These are phyloP conservation scores for Etia nguti DNA, from an alignment of 2,113 vertebrate species.

Conservation along the genomic window DNA sequence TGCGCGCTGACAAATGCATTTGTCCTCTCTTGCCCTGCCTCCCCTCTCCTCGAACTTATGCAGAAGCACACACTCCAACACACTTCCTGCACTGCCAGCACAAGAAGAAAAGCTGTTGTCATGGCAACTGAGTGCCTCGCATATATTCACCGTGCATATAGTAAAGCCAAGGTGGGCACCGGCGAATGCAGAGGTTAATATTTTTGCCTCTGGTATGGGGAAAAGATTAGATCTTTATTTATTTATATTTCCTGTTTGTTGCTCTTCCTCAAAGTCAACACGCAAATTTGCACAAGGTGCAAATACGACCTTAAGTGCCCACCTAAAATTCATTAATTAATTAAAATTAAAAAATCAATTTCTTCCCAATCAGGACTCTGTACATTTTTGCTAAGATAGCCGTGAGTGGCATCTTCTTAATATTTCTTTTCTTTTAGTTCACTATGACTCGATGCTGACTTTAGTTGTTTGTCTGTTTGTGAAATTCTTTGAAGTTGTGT, in stretches of 20 bases:
- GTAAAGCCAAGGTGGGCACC: neutral
- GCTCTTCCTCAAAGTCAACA: neutral
- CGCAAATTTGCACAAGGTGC: neutral
- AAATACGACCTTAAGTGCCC: neutral
- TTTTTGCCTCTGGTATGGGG: neutral
- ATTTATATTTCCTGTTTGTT: neutral
- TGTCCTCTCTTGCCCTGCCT: neutral
- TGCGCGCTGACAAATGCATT: neutral
- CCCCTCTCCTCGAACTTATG: neutral
- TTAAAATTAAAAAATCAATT: neutral
- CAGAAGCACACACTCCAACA: neutral
- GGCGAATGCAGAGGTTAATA: neutral
- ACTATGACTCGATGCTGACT: neutral
- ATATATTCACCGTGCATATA: neutral
- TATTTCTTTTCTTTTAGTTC: neutral
- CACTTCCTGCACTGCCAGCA: neutral
- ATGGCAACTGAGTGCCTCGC: slow-evolving; percentile 24
- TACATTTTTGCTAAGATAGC: neutral
- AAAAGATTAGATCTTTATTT: neutral
- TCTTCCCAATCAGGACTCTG: neutral
- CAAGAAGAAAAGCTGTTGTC: slow-evolving; percentile 37
- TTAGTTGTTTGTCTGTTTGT: neutral
- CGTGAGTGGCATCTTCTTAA: neutral
- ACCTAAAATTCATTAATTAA: neutral
- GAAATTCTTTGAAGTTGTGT: neutral